phyloP scores from a whole-genome alignment of 2,113 vertebrate genomes.

The Phaetusa simplex region DNA sequence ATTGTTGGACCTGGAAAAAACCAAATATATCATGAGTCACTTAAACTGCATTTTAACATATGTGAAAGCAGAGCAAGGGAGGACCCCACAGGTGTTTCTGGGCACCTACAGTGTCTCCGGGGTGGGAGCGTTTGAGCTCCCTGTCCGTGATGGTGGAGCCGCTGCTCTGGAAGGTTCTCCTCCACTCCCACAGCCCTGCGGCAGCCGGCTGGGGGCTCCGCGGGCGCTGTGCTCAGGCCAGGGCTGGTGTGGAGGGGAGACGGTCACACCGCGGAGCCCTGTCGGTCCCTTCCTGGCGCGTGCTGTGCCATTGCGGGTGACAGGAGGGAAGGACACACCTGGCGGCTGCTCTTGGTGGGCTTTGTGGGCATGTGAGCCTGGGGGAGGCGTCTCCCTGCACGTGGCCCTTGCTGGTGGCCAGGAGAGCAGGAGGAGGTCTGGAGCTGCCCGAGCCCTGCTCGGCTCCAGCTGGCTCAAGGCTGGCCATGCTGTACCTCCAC shows the following conservation, averaged over 20 bases:
- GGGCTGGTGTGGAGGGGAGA: background rate
- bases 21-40: background rate
- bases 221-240: rapidly evolving
- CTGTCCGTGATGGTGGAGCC: rapidly evolving
- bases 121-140: background rate
- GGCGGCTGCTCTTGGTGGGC: background rate
- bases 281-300: too few relatives aligned
- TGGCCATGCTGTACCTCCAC: background rate
- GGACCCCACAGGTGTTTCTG: background rate
- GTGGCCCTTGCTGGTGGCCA: rapidly evolving
- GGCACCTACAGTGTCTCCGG: background rate
- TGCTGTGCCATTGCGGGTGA: rapidly evolving
- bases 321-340: background rate
- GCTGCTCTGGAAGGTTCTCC: background rate
- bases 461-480: background rate
- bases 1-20: background rate
- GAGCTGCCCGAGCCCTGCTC: rapidly evolving
- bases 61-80: background rate
- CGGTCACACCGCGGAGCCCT: background rate
- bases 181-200: rapidly evolving
- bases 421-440: background rate
- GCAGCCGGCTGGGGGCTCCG: background rate
- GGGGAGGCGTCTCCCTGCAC: rapidly evolving
- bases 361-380: background rate
- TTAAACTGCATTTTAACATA: background rate